phyloP scores from a whole-genome alignment of 2,113 vertebrate genomes.

The Salminus brasiliensis region DNA sequence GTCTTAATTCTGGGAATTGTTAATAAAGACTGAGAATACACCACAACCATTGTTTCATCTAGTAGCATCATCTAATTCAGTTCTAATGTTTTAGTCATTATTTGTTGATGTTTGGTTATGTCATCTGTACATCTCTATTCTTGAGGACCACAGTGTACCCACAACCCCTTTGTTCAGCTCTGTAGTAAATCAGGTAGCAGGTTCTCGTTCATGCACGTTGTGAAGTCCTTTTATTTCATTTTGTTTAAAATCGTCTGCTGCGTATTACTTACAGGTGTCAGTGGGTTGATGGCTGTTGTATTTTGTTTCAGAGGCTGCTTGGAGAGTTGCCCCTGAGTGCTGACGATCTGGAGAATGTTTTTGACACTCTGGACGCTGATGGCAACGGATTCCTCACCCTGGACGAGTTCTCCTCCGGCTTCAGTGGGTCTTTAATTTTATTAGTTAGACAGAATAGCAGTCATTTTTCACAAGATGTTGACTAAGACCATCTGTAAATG shows the following conservation, averaged over 20 bases:
- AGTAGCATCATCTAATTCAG: no score
- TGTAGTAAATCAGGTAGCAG: no score
- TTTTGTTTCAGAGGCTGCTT: constrained; percentile 69
- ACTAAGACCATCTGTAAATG: neutral
- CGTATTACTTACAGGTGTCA: no score
- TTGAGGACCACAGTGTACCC: no score
- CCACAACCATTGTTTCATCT: no score
- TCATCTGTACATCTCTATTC: no score
- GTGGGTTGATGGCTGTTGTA: constrained; percentile 46
- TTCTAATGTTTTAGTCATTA: no score
- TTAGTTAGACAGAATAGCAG: neutral
- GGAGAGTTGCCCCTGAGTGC: constrained; percentile 83
- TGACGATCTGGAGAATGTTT: constrained; percentile 89
- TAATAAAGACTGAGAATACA: no score
- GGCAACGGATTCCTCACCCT: constrained; percentile 87
- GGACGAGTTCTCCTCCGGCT: constrained; percentile 88
- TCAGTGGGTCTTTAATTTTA: constrained; percentile 80
- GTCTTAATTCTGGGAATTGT: no score
- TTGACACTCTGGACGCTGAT: constrained; percentile 87
- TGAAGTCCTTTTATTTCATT: neutral
- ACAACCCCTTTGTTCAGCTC: no score
- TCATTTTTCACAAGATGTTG: neutral
- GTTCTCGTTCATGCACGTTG: no score
- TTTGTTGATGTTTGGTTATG: no score
- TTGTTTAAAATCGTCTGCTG: neutral